Base-by-base conservation (phyloP, 2,113 vertebrate genomes). In the Rhinogobius similis region DNA sequence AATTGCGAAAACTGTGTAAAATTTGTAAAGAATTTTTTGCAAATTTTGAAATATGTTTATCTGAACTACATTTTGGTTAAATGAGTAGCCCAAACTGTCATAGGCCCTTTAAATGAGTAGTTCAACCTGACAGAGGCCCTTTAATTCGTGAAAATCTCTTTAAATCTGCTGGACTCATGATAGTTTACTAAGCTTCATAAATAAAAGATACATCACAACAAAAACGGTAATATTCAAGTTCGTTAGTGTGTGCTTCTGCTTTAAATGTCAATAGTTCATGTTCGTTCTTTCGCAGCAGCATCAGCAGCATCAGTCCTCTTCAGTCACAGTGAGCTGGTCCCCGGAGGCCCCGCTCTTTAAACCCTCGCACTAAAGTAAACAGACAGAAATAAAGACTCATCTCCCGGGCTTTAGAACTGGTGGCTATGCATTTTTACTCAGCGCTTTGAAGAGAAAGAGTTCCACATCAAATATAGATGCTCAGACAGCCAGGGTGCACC, bases 261-360 rank as follows among this genome's bases (percentile, higher is more conserved):
- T 58, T 18, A 32, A 29, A 61, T 36, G 58, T 36, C 58, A 36
- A 20, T 10, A 59, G 53, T 59, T 59, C 26, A 56, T 13, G 24
- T 2, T 14, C 24, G 1, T 36, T 36, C 32, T 36, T 36, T 36
- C 24, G 10, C 23, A 13, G 23, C 52, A 27, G 53, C 53, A n/a
- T 20, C 46, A 20, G 44, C 44, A 56, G 53, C 56, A 20, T 20
- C 27, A 32, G 26, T 20, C 27, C 56, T 56, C 82, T 78, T 38
- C 48, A 84, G 67, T 70, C 68, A 67, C 53, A 76, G 36, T 67
- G 46, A 75, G 62, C 73, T 64, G 53, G 44, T 64, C 74, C 67
- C 81, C 21, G 36, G 65, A 76, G 77, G 76, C 70, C 74, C 92
- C 75, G 91, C 85, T 93, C 87, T 91, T 89, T 92, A 82, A 91